Percentiles rank a stretch among this genome's conserved stretches.
Conservation (phyloP, 2,113 vertebrate species). For the Tupaia chinensis region DNA sequence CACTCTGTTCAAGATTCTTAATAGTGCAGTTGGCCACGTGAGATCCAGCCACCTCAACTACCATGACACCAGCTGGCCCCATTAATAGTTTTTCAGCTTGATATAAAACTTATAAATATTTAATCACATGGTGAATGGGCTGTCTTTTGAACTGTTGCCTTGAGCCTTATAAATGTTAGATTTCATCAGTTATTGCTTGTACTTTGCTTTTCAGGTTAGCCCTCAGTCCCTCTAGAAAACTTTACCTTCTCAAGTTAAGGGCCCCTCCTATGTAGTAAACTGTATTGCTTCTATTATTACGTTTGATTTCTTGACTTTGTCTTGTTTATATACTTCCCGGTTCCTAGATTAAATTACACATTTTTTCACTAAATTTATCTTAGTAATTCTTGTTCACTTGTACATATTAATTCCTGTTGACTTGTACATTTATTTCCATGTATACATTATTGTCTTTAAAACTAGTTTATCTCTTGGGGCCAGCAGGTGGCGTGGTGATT, state of each 20-base stretch:
- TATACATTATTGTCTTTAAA: neutral
- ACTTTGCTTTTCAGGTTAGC: neutral
- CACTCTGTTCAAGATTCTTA: too few species aligned
- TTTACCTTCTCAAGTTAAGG: neutral
- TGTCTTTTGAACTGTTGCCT: neutral
- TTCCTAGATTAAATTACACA: neutral
- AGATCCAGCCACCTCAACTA: too few species aligned
- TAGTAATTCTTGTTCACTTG: neutral
- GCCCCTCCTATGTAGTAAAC: neutral
- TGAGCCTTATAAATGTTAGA: neutral
- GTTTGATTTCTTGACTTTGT: neutral
- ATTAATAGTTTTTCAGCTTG: neutral
- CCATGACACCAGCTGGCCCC: too few species aligned
- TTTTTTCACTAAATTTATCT: neutral
- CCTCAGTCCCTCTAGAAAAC: neutral
- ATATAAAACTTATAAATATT: conserved; percentile 20
- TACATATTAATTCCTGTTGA: neutral
- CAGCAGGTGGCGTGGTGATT: too few species aligned
- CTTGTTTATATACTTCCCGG: neutral
- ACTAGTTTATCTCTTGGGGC: too few species aligned
- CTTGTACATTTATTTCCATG: neutral
- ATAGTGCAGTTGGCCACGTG: too few species aligned
- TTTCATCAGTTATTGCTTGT: neutral
- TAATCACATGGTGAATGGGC: neutral
- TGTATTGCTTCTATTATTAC: neutral